Conservation (phyloP, 92 coral and sea anemone genomes). For the Actinostola sp. region DNA sequence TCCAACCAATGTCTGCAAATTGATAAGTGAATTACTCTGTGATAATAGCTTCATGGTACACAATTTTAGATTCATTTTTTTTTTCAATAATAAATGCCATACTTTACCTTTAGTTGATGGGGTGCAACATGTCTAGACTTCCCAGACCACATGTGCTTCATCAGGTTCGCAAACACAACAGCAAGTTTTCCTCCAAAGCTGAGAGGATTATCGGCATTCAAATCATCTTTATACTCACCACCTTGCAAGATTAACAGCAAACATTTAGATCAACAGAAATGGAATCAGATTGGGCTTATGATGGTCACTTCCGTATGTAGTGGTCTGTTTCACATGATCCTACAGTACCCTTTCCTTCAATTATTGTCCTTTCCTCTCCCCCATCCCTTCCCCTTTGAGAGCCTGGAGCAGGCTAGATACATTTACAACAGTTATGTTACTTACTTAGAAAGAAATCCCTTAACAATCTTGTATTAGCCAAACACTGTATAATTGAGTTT, state of each 20-base stretch:
- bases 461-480: slow-evolving; percentile 79
- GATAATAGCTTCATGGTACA: neutral
- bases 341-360: too few species aligned
- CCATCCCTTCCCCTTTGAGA: too few species aligned
- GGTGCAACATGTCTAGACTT: slow-evolving; percentile 75
- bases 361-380: too few species aligned
- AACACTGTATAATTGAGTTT: slow-evolving; percentile 95
- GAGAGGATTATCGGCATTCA: slow-evolving; percentile 83
- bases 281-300: too few species aligned
- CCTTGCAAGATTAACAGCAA: neutral
- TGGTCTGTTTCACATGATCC: too few species aligned
- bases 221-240: slow-evolving; percentile 70
- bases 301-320: too few species aligned
- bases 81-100: neutral
- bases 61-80: neutral
- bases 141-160: slow-evolving; percentile 93
- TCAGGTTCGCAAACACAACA: slow-evolving; percentile 63
- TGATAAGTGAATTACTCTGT: neutral
- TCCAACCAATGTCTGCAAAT: slow-evolving; percentile 69
- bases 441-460: slow-evolving; percentile 86
- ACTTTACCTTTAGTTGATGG: slow-evolving; percentile 79
- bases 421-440: slow-evolving; percentile 10
- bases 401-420: too few species aligned
- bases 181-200: slow-evolving; percentile 86
- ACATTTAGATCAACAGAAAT: too few species aligned